Percentiles rank a stretch among this genome's conserved stretches.
These are phyloP conservation scores for Tyria jacobaeae DNA, from an alignment of 2,888 invertebrate genomes.

Conservation along the genomic window DNA sequence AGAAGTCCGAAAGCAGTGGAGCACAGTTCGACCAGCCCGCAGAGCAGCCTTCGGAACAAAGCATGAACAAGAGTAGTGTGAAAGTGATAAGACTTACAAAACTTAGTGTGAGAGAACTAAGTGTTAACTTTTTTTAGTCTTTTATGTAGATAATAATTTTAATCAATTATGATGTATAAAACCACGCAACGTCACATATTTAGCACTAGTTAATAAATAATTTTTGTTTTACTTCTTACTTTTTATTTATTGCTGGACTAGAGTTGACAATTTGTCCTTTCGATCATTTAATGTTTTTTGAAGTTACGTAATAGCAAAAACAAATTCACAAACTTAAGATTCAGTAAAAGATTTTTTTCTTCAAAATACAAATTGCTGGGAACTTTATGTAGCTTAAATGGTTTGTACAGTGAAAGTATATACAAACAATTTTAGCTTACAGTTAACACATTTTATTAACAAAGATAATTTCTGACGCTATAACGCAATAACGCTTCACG, in stretches of 20 bases:
- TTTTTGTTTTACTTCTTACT: constrained; percentile 34
- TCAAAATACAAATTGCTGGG: no score
- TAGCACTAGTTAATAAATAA: constrained; percentile 50
- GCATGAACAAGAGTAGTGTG: constrained; percentile 44
- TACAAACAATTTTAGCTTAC: no score
- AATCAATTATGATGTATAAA: constrained; percentile 44
- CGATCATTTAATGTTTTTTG: no score
- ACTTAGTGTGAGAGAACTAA: constrained; percentile 47
- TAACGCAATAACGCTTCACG: no score
- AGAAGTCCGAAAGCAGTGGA: constrained; percentile 34
- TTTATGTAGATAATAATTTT: constrained; percentile 57
- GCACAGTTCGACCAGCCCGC: constrained; percentile 1
- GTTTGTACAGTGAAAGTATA: no score
- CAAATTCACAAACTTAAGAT: no score
- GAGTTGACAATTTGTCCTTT: neutral
- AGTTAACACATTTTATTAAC: no score
- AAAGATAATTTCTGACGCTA: no score
- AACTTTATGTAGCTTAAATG: no score
- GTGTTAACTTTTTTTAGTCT: constrained; percentile 43
- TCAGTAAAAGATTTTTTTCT: no score
- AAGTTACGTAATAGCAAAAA: no score
- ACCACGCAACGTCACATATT: constrained; percentile 47
- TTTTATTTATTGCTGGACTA: no score
- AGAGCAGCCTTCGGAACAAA: constrained; percentile 27
- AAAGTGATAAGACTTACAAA: constrained; percentile 51